A percentile compares a stretch with the other conserved stretches of the same genome.
phyloP scores from a whole-genome alignment of 2,888 invertebrate genomes.

The Drosophila birchii region DNA sequence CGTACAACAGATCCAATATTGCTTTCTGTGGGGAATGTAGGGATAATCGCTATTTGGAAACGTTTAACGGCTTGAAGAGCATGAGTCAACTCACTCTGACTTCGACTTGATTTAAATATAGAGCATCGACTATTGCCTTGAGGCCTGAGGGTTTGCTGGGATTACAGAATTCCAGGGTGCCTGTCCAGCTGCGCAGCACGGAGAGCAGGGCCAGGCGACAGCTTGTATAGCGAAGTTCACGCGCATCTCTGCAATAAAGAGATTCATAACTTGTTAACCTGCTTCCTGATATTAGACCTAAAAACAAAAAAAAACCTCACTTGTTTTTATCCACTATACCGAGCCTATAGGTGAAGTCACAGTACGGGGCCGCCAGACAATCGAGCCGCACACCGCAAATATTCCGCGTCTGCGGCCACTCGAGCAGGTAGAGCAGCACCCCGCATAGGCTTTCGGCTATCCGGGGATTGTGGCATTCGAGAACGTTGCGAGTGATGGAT shows the following conservation, averaged over 20 bases:
- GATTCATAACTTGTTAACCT: neutral
- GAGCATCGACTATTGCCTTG: conserved; percentile 90
- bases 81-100: conserved; percentile 90
- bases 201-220: conserved; percentile 93
- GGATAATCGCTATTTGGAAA: neutral
- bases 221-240: conserved; percentile 93
- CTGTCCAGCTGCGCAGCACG: conserved; percentile 95
- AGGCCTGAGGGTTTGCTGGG: conserved; percentile 91
- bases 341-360: conserved; percentile 93
- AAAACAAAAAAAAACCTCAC: conserved; percentile 83
- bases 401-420: conserved; percentile 92
- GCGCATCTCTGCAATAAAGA: conserved; percentile 87
- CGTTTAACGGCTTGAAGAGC: neutral
- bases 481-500: conserved; percentile 91
- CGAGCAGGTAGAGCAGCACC: conserved; percentile 92
- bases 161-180: conserved; percentile 94
- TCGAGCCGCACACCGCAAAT: conserved; percentile 92
- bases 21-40: conserved; percentile 88
- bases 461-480: conserved; percentile 94
- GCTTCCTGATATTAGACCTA: fast-evolving
- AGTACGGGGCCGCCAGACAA: conserved; percentile 96
- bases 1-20: conserved; percentile 95
- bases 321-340: conserved; percentile 90
- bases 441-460: conserved; percentile 96
- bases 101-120: conserved; percentile 94